Percentiles rank a stretch among this genome's conserved stretches.
These are phyloP conservation scores for Protonibea diacanthus DNA, from an alignment of 2,797 vertebrate genomes.

Conservation along the genomic window DNA sequence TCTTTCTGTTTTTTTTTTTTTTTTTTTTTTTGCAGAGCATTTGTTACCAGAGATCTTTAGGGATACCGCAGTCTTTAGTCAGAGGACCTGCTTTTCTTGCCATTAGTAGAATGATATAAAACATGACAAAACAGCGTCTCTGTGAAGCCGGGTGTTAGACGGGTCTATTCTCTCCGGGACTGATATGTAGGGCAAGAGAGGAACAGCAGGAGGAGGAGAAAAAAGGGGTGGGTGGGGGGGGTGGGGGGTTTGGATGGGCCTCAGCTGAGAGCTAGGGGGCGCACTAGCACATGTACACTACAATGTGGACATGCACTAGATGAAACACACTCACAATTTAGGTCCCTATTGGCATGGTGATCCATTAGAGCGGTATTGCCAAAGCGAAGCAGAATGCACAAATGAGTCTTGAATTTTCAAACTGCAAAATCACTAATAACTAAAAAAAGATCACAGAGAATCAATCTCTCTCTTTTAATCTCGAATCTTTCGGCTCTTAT, in stretches of 20 bases:
- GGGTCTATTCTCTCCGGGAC: conserved; percentile 85
- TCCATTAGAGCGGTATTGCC: conserved; percentile 31
- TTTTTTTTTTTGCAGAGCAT: conserved; percentile 66
- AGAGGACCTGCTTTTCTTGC: conserved; percentile 82
- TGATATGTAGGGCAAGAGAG: conserved; percentile 86
- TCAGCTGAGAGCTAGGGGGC: conserved; percentile 78
- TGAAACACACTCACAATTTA: conserved; percentile 38
- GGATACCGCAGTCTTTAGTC: conserved; percentile 84
- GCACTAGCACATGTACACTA: conserved; percentile 65
- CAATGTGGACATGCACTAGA: conserved; percentile 44
- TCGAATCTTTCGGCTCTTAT: conserved; percentile 48
- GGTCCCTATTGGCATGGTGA: conserved; percentile 44
- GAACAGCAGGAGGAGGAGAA: conserved; percentile 70
- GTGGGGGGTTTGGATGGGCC: conserved; percentile 9
- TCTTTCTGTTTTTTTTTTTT: conserved; percentile 6
- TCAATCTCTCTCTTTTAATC: background rate
- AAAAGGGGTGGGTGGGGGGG: conserved; percentile 2
- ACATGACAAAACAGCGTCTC: conserved; percentile 87
- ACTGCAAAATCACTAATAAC: conserved; percentile 31
- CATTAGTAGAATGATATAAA: conserved; percentile 88
- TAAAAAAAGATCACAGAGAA: conserved; percentile 19
- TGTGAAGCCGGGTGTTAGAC: conserved; percentile 85
- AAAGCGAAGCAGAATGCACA: conserved; percentile 23
- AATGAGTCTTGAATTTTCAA: conserved; percentile 44
- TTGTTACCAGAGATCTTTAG: conserved; percentile 81